Percentiles rank a stretch among this genome's conserved stretches.
Conservation (phyloP, 2,113 vertebrate species). For the Nymphicus hollandicus region DNA sequence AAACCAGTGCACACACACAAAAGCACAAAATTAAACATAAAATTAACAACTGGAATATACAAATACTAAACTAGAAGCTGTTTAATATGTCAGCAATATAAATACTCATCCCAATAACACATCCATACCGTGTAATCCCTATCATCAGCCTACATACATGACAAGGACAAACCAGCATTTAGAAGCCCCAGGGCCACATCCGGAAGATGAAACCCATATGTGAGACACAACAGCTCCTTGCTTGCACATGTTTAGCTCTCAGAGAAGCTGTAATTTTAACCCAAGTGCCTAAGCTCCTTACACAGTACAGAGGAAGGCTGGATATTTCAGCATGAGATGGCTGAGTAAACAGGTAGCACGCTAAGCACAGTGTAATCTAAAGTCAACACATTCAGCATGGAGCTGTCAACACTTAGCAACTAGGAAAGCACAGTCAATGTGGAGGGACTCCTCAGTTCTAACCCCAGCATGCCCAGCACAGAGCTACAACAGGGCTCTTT, state of each 20-base stretch:
- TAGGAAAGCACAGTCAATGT: not conserved
- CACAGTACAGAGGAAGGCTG: not conserved
- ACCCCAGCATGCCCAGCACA: accelerated
- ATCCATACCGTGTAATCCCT: not conserved
- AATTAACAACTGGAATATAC: not conserved
- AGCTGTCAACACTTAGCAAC: not conserved
- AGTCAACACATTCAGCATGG: not conserved
- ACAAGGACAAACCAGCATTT: not conserved
- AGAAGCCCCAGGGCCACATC: not conserved
- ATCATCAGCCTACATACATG: not conserved
- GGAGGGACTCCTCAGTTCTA: not conserved
- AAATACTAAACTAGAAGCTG: not conserved
- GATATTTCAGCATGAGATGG: not conserved
- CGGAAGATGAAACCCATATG: not conserved
- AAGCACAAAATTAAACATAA: not conserved
- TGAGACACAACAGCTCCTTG: not conserved
- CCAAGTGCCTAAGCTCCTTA: not conserved
- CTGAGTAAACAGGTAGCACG: not conserved
- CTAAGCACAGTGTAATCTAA: not conserved
- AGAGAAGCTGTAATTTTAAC: not conserved
- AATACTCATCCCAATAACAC: not conserved
- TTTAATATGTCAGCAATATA: not conserved
- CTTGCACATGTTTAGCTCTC: not conserved
- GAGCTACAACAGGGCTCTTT: not conserved
- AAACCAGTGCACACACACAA: not conserved